Conservation (phyloP, 2,797 vertebrate species). For the Parauchenoglanis ngamensis region DNA sequence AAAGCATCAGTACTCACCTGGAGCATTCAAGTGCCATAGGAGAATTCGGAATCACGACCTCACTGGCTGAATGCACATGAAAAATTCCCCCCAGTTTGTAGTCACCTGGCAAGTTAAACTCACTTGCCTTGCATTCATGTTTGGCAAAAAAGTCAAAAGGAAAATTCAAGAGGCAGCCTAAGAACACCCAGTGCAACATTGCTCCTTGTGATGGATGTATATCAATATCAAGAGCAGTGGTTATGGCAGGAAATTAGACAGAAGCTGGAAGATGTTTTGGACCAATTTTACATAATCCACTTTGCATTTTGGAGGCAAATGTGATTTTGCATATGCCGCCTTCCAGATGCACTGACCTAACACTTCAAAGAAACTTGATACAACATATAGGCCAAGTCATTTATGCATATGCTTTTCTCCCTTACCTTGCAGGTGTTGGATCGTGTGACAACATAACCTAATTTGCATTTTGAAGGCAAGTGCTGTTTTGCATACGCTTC, state of each 20-base stretch:
- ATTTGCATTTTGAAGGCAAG: not conserved
- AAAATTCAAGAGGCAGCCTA: conserved; percentile 6
- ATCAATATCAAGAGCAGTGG: not conserved
- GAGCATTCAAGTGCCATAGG: conserved; percentile 64
- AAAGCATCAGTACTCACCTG: conserved; percentile 62
- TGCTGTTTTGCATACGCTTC: not conserved
- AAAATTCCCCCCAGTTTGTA: conserved; percentile 74
- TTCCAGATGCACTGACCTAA: conserved; percentile 8
- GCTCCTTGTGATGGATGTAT: not conserved
- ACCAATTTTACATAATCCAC: conserved; percentile 34
- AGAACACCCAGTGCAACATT: conserved; percentile 13
- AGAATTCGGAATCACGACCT: not conserved
- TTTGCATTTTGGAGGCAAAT: conserved; percentile 47
- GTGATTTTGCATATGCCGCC: conserved; percentile 37
- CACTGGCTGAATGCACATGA: conserved; percentile 60
- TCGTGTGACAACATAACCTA: not conserved
- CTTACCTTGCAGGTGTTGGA: not conserved
- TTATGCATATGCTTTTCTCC: not conserved
- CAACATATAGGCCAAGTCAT: not conserved
- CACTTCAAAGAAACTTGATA: conserved; percentile 21
- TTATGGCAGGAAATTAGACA: conserved; percentile 24
- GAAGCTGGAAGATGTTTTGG: conserved; percentile 28
- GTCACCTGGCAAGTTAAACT: conserved; percentile 69
- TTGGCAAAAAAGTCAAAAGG: not conserved
- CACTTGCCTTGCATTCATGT: conserved; percentile 47